Evolutionary conservation across 2,888 invertebrate species (phyloP).

Genomic region (Cerceris rybyensis): DNA sequence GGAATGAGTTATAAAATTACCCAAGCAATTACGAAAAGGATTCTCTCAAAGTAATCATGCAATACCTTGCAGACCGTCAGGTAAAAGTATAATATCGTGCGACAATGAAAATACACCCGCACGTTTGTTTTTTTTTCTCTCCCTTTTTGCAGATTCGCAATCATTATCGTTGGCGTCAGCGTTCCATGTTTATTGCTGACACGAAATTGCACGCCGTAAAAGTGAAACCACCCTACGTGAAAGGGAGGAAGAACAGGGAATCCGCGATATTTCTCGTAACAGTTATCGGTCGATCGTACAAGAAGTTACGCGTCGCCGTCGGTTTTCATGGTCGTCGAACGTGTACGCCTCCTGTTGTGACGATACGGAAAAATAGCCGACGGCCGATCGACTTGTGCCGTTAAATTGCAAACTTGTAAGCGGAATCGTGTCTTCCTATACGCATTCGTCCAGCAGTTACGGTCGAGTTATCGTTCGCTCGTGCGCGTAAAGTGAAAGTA

Average conservation of each 20-base stretch:
- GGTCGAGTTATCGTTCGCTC: slow-evolving; percentile 68
- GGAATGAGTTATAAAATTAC: too few species aligned
- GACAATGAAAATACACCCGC: slow-evolving; percentile 1
- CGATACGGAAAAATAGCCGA: slow-evolving; percentile 30
- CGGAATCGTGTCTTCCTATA: slow-evolving; percentile 63
- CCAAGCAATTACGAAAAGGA: too few species aligned
- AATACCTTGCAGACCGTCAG: too few species aligned
- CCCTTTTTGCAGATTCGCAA: slow-evolving; percentile 27
- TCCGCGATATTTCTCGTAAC: slow-evolving; percentile 24
- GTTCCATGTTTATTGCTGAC: slow-evolving; percentile 14
- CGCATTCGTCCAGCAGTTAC: slow-evolving; percentile 66
- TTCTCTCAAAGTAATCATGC: too few species aligned
- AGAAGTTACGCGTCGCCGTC: slow-evolving; percentile 50
- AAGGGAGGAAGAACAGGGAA: neutral
- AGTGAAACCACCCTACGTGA: slow-evolving; percentile 27
- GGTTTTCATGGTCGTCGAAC: slow-evolving; percentile 33
- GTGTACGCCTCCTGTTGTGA: slow-evolving; percentile 40
- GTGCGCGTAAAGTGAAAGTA: slow-evolving; percentile 69
- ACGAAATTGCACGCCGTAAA: slow-evolving; percentile 45
- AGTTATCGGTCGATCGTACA: slow-evolving; percentile 50
- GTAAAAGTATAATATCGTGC: slow-evolving; percentile 1
- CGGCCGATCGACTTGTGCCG: slow-evolving; percentile 61
- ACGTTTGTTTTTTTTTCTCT: slow-evolving; percentile 12
- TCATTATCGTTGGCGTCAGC: slow-evolving; percentile 47
- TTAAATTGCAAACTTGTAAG: slow-evolving; percentile 72